A percentile compares a stretch with the other conserved stretches of the same genome.
Conservation (phyloP, 2,113 vertebrate genomes). For the Mesoclemmys tuberculata region DNA sequence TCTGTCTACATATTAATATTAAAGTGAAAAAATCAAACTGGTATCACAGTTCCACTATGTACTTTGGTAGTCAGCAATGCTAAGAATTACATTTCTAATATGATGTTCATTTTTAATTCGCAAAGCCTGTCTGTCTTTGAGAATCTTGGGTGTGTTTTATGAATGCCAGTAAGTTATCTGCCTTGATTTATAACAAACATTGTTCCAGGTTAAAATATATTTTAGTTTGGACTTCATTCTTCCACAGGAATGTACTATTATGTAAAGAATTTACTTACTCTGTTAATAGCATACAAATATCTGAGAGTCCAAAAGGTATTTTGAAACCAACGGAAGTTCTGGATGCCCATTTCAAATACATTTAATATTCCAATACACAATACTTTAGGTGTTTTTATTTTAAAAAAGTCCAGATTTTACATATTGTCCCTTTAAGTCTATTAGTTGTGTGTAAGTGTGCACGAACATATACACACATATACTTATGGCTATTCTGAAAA, state of each 20-base stretch:
- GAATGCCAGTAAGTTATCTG: background rate
- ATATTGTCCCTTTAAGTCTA: too few species aligned
- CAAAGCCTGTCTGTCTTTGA: background rate
- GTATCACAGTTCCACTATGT: background rate
- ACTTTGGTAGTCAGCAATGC: background rate
- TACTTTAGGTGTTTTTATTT: too few species aligned
- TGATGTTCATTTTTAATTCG: background rate
- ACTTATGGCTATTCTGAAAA: too few species aligned
- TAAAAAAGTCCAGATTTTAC: too few species aligned
- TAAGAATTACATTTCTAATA: background rate
- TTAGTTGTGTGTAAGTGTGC: too few species aligned
- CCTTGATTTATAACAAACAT: background rate
- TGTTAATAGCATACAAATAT: conserved; percentile 21
- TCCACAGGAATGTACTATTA: background rate
- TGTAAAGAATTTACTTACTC: background rate
- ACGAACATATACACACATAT: too few species aligned
- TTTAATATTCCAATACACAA: too few species aligned
- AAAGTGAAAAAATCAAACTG: conserved; percentile 2
- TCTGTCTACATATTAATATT: conserved; percentile 5
- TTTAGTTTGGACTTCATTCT: background rate
- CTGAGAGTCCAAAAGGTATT: background rate
- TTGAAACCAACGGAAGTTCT: too few species aligned
- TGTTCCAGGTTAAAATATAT: background rate
- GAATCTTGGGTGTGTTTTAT: background rate
- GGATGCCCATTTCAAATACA: too few species aligned